Evolutionary conservation across 2,888 invertebrate genomes (phyloP).

Genomic region (Machimus atricapillus): DNA sequence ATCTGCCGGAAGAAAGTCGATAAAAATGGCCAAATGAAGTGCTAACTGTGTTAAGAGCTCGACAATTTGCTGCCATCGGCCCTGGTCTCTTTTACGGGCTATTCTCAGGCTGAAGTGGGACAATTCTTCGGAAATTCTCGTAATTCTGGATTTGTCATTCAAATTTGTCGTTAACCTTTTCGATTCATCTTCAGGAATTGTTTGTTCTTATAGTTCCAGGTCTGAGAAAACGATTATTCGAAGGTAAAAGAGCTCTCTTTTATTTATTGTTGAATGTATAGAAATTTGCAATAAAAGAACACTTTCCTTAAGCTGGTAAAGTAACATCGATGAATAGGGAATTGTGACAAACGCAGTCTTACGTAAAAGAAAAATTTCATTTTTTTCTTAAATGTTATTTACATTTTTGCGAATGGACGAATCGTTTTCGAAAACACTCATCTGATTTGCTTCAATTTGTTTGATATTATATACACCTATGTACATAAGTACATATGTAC

Average conservation of each 20-base stretch:
- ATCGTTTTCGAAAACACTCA: no score
- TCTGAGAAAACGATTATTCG: background rate
- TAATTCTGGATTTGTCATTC: background rate
- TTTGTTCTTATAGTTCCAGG: background rate
- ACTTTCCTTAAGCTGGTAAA: no score
- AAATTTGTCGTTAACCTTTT: background rate
- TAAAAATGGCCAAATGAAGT: constrained; percentile 16
- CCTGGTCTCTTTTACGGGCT: background rate
- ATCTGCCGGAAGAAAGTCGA: background rate
- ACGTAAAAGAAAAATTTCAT: no score
- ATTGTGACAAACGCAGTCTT: no score
- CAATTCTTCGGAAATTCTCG: background rate
- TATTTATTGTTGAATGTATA: background rate
- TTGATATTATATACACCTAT: no score
- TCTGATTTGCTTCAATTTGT: no score
- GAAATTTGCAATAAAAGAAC: no score
- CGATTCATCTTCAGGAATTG: background rate
- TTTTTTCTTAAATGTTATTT: no score
- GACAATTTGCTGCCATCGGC: background rate
- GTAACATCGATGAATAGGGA: no score
- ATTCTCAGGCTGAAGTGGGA: background rate
- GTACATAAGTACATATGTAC: no score
- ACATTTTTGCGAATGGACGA: no score
- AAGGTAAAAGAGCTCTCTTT: background rate
- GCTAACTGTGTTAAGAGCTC: constrained; percentile 9